These are phyloP conservation scores for Zonitis immaculata DNA, from an alignment of 2,888 invertebrate genomes.

Conservation along the genomic window DNA sequence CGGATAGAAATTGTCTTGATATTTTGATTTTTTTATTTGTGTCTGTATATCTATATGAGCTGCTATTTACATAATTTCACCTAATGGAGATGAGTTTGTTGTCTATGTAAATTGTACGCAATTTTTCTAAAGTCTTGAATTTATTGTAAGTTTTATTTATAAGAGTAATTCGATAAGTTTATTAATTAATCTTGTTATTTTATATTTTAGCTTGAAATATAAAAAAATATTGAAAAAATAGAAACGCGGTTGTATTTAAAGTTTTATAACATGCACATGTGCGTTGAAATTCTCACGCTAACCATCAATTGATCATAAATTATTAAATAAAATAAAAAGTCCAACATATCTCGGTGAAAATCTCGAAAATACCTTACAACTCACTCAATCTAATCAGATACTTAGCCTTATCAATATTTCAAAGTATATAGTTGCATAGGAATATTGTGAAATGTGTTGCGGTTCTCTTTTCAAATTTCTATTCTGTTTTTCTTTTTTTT, in stretches of 20 bases:
- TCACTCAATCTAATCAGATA: not conserved
- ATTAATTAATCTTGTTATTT: too few species aligned
- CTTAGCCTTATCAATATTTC: conserved; percentile 12
- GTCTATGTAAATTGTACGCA: not conserved
- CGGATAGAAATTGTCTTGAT: not conserved
- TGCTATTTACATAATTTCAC: not conserved
- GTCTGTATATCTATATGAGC: not conserved
- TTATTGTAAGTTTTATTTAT: too few species aligned
- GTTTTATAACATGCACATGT: not conserved
- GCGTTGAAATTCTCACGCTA: conserved; percentile 3
- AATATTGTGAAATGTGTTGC: too few species aligned
- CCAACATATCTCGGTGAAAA: not conserved
- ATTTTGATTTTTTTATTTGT: not conserved
- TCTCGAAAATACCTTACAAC: not conserved
- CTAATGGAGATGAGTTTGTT: not conserved
- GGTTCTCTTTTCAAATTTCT: too few species aligned
- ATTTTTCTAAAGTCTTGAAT: not conserved
- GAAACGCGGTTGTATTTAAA: too few species aligned
- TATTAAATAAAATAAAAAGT: too few species aligned
- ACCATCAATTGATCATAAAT: conserved; percentile 15
- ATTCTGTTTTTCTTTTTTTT: too few species aligned
- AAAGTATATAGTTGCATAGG: too few species aligned
- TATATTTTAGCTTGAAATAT: too few species aligned
- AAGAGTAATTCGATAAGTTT: too few species aligned
- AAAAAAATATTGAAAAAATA: too few species aligned